Evolutionary conservation across 1,140 invertebrate species (phyloP).

Genomic region (Pararge aegeria): DNA sequence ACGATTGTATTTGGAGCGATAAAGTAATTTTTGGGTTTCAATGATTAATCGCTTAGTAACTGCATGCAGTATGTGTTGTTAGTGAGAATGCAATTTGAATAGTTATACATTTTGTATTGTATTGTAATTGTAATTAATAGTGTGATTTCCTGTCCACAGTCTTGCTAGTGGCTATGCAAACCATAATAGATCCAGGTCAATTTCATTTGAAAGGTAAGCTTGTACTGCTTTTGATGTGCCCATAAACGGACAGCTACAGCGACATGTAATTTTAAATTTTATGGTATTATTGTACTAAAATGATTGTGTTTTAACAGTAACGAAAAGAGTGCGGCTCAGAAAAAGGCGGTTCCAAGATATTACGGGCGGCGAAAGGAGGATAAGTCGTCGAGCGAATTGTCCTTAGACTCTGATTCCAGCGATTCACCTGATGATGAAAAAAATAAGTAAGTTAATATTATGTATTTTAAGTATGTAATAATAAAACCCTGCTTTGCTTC

Average conservation of each 20-base stretch:
- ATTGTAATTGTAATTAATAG: not conserved
- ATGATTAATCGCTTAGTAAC: too few relatives aligned
- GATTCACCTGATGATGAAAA: conserved; percentile 50
- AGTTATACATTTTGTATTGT: not conserved
- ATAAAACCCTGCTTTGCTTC: too few relatives aligned
- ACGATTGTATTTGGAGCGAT: too few relatives aligned
- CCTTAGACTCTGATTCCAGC: conserved; percentile 64
- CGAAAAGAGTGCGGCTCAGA: conserved; percentile 32
- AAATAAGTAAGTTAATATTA: conserved; percentile 53
- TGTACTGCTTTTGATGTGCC: conserved; percentile 15
- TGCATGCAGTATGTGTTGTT: too few relatives aligned
- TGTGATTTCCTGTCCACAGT: conserved; percentile 38
- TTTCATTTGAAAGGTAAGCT: conserved; percentile 69
- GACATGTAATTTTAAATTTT: not conserved
- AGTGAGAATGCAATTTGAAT: too few relatives aligned
- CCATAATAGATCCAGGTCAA: conserved; percentile 59
- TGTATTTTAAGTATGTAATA: too few relatives aligned
- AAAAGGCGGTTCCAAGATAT: conserved; percentile 60
- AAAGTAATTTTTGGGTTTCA: too few relatives aligned
- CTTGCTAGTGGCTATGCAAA: conserved; percentile 50
- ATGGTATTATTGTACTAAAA: not conserved
- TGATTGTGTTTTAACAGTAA: conserved; percentile 30
- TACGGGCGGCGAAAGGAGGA: conserved; percentile 73
- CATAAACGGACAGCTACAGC: not conserved
- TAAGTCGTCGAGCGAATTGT: conserved; percentile 72